Evolutionary conservation across 2,888 invertebrate species (phyloP), one percentile per base, ranked within the genome.

Genomic region (Hydraecia micacea): DNA sequence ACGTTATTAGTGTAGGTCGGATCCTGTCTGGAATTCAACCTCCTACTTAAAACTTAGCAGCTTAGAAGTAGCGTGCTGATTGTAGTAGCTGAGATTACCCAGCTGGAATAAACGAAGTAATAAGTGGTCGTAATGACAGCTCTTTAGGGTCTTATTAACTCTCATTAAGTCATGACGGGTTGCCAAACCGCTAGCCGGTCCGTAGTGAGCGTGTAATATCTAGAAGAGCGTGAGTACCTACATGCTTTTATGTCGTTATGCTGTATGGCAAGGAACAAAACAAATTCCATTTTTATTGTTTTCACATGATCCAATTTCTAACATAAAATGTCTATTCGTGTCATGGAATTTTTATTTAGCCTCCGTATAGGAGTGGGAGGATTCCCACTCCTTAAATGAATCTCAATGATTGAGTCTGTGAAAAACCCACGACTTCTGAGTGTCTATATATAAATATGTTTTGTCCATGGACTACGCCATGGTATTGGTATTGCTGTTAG

Each of bases 361-460:
- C 42, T 32, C 42, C 42, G 58, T 32, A 13, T 65, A 32, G 32
- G 32, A 32, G 32, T 32, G 32, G 32, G 32, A 32, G 32, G 32
- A 73, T 76, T 74, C 79, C 86, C 73, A 83, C 83, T 55, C 72
- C n/a, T 39, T 60, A 32, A 63, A 63, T 15, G 25, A 63, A 49
- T 58, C 65, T 68, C 49, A 67, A 46, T 74, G 21, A 82, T 67
- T 65, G 62, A 66, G 58, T 77, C 42, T 77, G 69, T 70, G 74
- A 81, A 80, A 74, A 86, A 36, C 80, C 78, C 75, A 84, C 89
- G 75, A 66, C 42, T 79, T 80, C 42, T 63, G 63, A 87, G 82
- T 78, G 65, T 87, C 87, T 89, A 90, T 88, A 91, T 88, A 91
- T 92, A 92, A 88, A 90, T 91, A 87, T 84, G 70, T 77, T 65